Evolutionary conservation across 1,140 invertebrate species (phyloP), one percentile per base, ranked within the genome.

Genomic region (Trichogramma pretiosum): DNA sequence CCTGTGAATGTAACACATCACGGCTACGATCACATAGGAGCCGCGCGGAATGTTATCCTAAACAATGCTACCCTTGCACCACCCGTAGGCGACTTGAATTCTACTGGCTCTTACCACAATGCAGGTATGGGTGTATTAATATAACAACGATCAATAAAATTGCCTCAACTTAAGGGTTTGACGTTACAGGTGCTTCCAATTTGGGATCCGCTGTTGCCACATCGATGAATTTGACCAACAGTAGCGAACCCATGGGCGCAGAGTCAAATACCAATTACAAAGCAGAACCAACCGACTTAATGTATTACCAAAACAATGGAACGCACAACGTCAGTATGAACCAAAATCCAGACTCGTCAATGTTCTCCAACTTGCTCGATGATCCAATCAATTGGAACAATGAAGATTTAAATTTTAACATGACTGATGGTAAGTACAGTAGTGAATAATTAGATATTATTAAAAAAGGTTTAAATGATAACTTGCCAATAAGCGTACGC

Each of bases 331-430:
- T 84, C 63, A 79, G 83, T 68, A 82, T 84, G 56, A 84, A 82
- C 17, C 80, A 81, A 11, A 88, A 91, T 58, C 87, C 85, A 23
- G 87, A 90, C 17, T 87, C 87, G 49, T 87, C 87, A 1, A 83
- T 91, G 18, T 50, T 55, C 74, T 91, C 26, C 1, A 37, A 41
- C 11, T 22, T 51, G 1, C 37, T 51, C 18, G 49, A 51, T 26
- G 48, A 50, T 16, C 48, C 38, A 16, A 21, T 46, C 3, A 23
- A 30, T 9, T 50, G 48, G 48, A 88, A 91, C 54, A 88, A 91
- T 56, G 87, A 90, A 63, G 23, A 30, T 68, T 92, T 18, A 87
- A 87, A 91, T 56, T 89, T 90, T 84, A 85, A 85, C 33, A 81
- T 88, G 74, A 86, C 82, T 61, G 87, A 91, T 67, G 85, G 88